These are phyloP conservation scores for Myripristis jacobus DNA, from an alignment of 2,797 vertebrate genomes.

Conservation along the genomic window DNA sequence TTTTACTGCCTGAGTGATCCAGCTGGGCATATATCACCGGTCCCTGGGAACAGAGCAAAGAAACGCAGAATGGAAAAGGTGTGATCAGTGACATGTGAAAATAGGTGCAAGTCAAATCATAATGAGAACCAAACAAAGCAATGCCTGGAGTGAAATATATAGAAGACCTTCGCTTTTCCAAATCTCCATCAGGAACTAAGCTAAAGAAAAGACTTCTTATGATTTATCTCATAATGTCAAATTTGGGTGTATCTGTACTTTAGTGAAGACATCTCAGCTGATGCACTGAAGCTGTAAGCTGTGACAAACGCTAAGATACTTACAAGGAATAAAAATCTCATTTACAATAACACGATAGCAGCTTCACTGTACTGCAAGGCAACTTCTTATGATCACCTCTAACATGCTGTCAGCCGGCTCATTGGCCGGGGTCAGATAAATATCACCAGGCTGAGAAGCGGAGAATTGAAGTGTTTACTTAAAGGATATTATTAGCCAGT, in stretches of 20 bases:
- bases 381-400: too few species aligned
- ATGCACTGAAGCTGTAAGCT: too few species aligned
- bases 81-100: neutral
- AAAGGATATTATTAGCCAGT: too few species aligned
- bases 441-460: too few species aligned
- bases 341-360: neutral
- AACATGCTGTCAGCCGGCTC: too few species aligned
- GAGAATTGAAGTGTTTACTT: too few species aligned
- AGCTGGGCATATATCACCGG: slow-evolving; percentile 96
- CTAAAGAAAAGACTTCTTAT: too few species aligned
- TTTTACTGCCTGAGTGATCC: slow-evolving; percentile 93
- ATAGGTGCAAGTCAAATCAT: neutral
- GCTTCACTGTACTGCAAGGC: too few species aligned
- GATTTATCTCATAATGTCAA: too few species aligned
- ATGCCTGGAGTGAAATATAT: neutral
- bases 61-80: neutral
- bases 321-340: neutral
- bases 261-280: too few species aligned
- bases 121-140: neutral
- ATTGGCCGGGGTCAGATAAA: too few species aligned
- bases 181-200: neutral
- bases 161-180: neutral
- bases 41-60: slow-evolving; percentile 74
- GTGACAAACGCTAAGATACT: neutral
- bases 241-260: too few species aligned